phyloP scores from a whole-genome alignment of 2,888 invertebrate genomes.

The Mesochorus sp. region DNA sequence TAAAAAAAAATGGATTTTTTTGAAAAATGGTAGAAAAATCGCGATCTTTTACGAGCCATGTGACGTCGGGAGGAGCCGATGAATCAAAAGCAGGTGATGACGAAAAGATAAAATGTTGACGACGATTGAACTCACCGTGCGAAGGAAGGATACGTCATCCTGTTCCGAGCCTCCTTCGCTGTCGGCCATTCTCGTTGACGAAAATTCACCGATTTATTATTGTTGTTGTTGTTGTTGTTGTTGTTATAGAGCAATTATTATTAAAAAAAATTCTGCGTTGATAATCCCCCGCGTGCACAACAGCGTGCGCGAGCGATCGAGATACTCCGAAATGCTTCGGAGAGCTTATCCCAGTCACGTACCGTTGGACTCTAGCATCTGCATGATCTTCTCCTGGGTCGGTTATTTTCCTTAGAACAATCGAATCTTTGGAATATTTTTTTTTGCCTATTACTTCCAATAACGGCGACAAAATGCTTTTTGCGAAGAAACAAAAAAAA shows the following conservation, averaged over 20 bases:
- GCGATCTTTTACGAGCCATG: neutral
- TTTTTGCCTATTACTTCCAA: slow-evolving; percentile 10
- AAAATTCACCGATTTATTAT: slow-evolving; percentile 23
- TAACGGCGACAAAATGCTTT: neutral
- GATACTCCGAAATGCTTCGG: slow-evolving; percentile 24
- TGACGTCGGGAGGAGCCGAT: neutral
- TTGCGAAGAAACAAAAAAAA: too few relatives aligned
- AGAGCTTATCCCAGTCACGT: slow-evolving; percentile 58
- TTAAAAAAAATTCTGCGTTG: too few relatives aligned
- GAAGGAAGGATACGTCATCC: slow-evolving; percentile 99
- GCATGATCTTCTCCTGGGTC: slow-evolving; percentile 47
- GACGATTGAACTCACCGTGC: slow-evolving; percentile 91
- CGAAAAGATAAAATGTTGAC: too few relatives aligned
- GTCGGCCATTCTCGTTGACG: slow-evolving; percentile 88
- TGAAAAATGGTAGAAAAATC: neutral
- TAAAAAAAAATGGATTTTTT: too few relatives aligned
- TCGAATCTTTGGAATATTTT: slow-evolving; percentile 24
- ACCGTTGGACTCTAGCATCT: slow-evolving; percentile 51
- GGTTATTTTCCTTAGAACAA: neutral
- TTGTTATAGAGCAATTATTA: too few relatives aligned
- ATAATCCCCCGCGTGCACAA: neutral
- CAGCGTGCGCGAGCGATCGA: slow-evolving; percentile 1
- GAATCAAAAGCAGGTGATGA: too few relatives aligned
- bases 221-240: slow-evolving; percentile 7
- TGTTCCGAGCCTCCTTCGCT: slow-evolving; percentile 98